phyloP scores from a whole-genome alignment of 23 tunicate genomes.

The Halocynthia roretzi region DNA sequence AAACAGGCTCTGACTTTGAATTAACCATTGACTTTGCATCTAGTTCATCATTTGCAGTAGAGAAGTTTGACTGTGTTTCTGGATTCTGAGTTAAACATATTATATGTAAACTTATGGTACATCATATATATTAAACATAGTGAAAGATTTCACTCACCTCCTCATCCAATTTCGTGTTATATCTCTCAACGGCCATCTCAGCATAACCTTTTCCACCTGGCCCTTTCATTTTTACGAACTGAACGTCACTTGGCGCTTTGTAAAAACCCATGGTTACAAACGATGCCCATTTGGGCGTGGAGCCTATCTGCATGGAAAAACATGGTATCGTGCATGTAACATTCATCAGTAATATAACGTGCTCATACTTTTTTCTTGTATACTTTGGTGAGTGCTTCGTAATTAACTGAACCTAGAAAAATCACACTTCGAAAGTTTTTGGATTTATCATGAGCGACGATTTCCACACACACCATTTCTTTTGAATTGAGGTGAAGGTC shows the following conservation, averaged over 20 bases:
- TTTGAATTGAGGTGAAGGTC: slow-evolving; percentile 43
- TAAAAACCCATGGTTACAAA: slow-evolving; percentile 62
- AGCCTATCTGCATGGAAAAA: not conserved
- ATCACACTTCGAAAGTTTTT: slow-evolving; percentile 46
- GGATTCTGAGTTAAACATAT: not conserved
- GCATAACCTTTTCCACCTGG: slow-evolving; percentile 90
- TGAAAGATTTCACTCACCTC: not conserved
- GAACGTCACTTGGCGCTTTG: slow-evolving; percentile 24
- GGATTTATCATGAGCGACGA: slow-evolving; percentile 63
- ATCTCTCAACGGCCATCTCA: slow-evolving; percentile 75
- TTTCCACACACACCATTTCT: slow-evolving; percentile 73
- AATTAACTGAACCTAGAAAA: slow-evolving; percentile 67
- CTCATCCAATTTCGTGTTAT: not conserved
- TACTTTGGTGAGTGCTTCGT: slow-evolving; percentile 40
- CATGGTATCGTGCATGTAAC: too few species aligned
- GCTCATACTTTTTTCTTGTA: slow-evolving; percentile 60
- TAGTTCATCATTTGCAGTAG: not conserved
- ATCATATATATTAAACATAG: not conserved
- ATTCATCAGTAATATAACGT: not conserved
- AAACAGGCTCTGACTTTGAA: slow-evolving; percentile 2
- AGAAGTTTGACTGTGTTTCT: not conserved
- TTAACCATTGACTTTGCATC: not conserved
- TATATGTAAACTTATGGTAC: not conserved
- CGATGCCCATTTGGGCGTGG: slow-evolving; percentile 35
- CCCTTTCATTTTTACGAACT: slow-evolving; percentile 84